phyloP scores from a whole-genome alignment of 2,797 vertebrate genomes.

The Atherinosoma microstoma region DNA sequence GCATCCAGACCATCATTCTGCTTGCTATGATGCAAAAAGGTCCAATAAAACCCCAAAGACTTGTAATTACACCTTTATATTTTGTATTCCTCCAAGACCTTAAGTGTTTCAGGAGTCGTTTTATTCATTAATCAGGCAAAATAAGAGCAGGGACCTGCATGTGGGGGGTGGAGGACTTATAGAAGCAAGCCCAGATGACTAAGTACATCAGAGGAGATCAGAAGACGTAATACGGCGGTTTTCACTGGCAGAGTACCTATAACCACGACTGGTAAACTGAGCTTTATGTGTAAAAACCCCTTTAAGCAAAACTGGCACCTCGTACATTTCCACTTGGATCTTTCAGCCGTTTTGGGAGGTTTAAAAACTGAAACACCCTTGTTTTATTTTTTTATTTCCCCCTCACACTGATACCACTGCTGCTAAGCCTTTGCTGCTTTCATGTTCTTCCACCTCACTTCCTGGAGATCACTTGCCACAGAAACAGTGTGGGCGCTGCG shows the following conservation, averaged over 20 bases:
- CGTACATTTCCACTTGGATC: constrained; percentile 10
- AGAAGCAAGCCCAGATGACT: constrained; percentile 5
- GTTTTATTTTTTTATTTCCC: constrained; percentile 37
- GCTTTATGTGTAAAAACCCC: constrained; percentile 13
- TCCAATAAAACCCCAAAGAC: too few species aligned
- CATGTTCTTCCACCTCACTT: constrained; percentile 40
- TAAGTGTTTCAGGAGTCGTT: neutral
- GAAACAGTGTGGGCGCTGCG: constrained; percentile 48
- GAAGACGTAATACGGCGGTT: neutral
- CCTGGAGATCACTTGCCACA: constrained; percentile 48
- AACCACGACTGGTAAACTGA: constrained; percentile 8
- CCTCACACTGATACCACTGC: constrained; percentile 22
- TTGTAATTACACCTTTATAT: neutral
- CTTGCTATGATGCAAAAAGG: too few species aligned
- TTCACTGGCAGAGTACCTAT: neutral
- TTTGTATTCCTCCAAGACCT: neutral
- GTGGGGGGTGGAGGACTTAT: neutral
- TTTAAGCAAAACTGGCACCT: constrained; percentile 26
- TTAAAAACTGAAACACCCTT: constrained; percentile 27
- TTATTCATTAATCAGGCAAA: neutral
- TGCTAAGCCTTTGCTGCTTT: constrained; percentile 30
- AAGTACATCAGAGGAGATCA: constrained; percentile 3
- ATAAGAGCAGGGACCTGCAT: neutral
- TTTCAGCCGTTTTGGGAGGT: constrained; percentile 30
- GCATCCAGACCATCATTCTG: too few species aligned